These are phyloP conservation scores for Teleogryllus oceanicus DNA, from an alignment of 2,888 invertebrate species.

Conservation along the genomic window DNA sequence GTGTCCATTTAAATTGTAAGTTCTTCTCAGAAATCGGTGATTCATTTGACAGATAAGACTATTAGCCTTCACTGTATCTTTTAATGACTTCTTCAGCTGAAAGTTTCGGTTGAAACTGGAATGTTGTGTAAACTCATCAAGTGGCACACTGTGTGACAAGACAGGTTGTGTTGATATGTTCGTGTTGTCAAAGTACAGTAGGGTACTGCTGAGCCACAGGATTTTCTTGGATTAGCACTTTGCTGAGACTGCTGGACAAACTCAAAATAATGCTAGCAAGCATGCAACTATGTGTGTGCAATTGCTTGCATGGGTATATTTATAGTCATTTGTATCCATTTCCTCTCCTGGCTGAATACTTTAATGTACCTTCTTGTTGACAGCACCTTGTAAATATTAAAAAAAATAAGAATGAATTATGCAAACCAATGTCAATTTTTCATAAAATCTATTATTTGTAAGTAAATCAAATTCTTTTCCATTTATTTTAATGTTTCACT, in stretches of 20 bases:
- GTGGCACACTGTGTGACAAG: neutral
- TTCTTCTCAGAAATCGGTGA: neutral
- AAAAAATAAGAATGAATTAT: neutral
- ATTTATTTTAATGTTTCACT: neutral
- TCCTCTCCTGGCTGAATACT: neutral
- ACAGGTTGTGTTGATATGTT: neutral
- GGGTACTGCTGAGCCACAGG: neutral
- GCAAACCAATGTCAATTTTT: constrained; percentile 9
- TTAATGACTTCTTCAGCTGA: neutral
- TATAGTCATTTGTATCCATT: constrained; percentile 19
- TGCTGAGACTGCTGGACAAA: constrained; percentile 18
- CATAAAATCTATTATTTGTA: neutral
- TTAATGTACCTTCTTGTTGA: neutral
- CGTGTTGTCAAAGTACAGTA: neutral
- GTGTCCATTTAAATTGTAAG: neutral
- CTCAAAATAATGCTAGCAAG: neutral
- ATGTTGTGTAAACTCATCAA: neutral
- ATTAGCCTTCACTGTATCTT: neutral
- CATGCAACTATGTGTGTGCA: constrained; percentile 19
- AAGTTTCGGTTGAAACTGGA: neutral
- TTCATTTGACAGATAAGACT: neutral
- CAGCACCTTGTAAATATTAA: constrained; percentile 18
- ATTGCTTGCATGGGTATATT: constrained; percentile 19
- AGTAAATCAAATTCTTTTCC: constrained; percentile 3
- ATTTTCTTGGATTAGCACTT: neutral